Conservation (phyloP, 2,888 invertebrate genomes). For the Odontocolon sp. region DNA sequence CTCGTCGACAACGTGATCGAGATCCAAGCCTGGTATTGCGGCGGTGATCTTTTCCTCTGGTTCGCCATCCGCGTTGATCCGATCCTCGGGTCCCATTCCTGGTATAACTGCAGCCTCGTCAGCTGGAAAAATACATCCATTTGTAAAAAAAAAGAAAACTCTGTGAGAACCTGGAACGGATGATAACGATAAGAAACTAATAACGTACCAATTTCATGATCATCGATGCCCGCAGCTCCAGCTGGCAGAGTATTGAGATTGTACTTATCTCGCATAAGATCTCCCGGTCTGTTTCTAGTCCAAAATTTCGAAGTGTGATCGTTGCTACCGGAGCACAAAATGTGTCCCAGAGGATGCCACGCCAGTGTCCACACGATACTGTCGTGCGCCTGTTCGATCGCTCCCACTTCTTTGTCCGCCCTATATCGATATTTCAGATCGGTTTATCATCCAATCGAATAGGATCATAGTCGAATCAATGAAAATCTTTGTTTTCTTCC, state of each 20-base stretch:
- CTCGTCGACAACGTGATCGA: slow-evolving; percentile 88
- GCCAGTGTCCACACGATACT: slow-evolving; percentile 99
- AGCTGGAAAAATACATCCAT: slow-evolving; percentile 71
- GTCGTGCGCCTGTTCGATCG: slow-evolving; percentile 99
- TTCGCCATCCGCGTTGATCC: slow-evolving; percentile 85
- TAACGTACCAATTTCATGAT: slow-evolving; percentile 85
- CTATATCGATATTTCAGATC: slow-evolving; percentile 79
- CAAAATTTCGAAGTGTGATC: slow-evolving; percentile 99
- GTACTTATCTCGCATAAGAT: slow-evolving; percentile 98
- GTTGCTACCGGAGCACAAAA: slow-evolving; percentile 99
- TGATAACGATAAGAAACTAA: not conserved
- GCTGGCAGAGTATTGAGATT: slow-evolving; percentile 95
- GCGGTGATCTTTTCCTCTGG: slow-evolving; percentile 57
- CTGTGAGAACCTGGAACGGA: slow-evolving; percentile 1
- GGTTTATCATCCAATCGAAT: not conserved
- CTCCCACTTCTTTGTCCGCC: slow-evolving; percentile 98
- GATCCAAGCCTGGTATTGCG: slow-evolving; percentile 92
- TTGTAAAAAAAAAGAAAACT: slow-evolving; percentile 19
- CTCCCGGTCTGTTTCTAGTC: slow-evolving; percentile 99
- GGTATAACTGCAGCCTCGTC: slow-evolving; percentile 93
- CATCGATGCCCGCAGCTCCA: slow-evolving; percentile 88
- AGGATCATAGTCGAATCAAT: not conserved
- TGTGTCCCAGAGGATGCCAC: slow-evolving; percentile 99
- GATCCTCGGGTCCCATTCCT: slow-evolving; percentile 99
- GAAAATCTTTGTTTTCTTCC: slow-evolving; percentile 66